Percentiles rank a stretch among this genome's conserved stretches.
Conservation (phyloP, 2,113 vertebrate species). For the Arvicanthis niloticus region DNA sequence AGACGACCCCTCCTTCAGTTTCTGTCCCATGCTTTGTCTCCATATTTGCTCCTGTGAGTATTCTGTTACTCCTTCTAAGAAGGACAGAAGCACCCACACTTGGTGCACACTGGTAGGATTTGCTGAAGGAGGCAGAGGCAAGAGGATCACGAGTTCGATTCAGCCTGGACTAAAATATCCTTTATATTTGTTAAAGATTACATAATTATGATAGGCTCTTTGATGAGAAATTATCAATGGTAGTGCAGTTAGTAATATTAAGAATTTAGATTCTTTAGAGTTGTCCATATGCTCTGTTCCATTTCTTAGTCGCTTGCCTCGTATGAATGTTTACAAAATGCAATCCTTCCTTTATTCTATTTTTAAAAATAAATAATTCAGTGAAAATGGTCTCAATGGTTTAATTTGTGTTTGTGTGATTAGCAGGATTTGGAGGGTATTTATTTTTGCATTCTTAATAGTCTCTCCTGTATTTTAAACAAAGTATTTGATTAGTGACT, state of each 20-base stretch:
- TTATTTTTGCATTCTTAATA: background rate
- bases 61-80: no score
- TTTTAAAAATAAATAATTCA: background rate
- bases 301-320: background rate
- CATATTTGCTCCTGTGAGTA: no score
- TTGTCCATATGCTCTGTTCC: background rate
- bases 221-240: background rate
- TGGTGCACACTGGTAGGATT: no score
- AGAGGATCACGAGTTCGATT: no score
- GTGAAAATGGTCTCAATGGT: background rate
- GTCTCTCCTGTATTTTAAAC: constrained; percentile 6
- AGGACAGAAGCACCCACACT: no score
- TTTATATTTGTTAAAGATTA: background rate
- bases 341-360: background rate
- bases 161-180: background rate
- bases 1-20: no score
- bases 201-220: background rate
- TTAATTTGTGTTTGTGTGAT: constrained; percentile 21
- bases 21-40: no score
- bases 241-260: background rate
- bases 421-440: background rate
- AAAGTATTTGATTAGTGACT: background rate
- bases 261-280: background rate
- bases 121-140: no score
- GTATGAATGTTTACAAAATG: background rate